Base-by-base conservation (phyloP, 2,888 invertebrate species). In the Spisula solida region DNA sequence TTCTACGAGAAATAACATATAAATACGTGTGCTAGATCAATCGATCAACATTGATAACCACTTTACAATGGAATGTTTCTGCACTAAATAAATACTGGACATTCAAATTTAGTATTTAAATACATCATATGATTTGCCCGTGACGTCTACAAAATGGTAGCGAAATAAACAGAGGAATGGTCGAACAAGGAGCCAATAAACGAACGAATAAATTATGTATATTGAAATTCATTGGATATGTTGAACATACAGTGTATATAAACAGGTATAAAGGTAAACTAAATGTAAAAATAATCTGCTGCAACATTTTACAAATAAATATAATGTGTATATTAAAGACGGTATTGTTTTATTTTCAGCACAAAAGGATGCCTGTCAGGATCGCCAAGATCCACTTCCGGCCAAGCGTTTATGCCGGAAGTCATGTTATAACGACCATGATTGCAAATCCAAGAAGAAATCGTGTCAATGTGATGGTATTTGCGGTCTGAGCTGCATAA, bases 401-500 rank as follows among this genome's bases (percentile, higher is more conserved):
- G 79, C 87, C 25, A 88, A 86, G 25, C 82, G 91, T 16, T 47
- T 56, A 41, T 90, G 92, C 29, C 87, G 99, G 90, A 97, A 99
- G 91, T 99, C 99, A 96, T 99, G 99, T 96, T 98, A 98, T 0
- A 98, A 98, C 0, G 99, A 99, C 96, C 98, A 98, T 96, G 99
- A 99, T 96, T 99, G 99, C 97, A 99, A 99, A 97, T 99, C 99
- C 96, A 98, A 98, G 97, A 98, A 98, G 97, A 99, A 99, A 97
- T 98, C 99, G 96, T 99, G 99, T 96, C 97, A 99, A 91, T 99
- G 99, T 96, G 99, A 99, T 96, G 99, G 99, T 81, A 96, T 97
- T 0, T 99, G 99, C 96, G 99, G 99, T 88, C 98, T 99, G 98
- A 99, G 99, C 85, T 99, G 99, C 97, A 99, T 99, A 94, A 99